Percentiles rank a stretch among this genome's conserved stretches.
Evolutionary conservation across 2,888 invertebrate species (phyloP).

Genomic region (Pedicia rivosa): DNA sequence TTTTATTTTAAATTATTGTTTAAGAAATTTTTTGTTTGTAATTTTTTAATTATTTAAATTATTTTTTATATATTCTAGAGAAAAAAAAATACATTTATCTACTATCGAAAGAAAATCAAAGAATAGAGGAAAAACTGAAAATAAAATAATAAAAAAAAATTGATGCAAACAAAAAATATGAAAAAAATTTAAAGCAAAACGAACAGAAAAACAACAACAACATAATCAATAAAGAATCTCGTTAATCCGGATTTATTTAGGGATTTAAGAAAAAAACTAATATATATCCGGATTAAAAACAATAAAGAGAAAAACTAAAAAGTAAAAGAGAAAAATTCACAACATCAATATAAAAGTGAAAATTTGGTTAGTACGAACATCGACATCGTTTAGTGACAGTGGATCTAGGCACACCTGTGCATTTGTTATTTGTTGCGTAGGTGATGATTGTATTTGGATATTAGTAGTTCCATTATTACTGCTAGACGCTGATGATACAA

Average conservation of each 20-base stretch:
- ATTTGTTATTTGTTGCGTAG: slow-evolving; percentile 28
- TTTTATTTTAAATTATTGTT: too few species aligned
- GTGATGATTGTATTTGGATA: slow-evolving; percentile 32
- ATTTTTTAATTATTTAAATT: too few species aligned
- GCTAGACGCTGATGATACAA: slow-evolving; percentile 14
- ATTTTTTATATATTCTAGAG: too few species aligned
- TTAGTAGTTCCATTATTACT: slow-evolving; percentile 23
- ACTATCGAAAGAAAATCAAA: too few species aligned
- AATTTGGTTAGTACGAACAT: slow-evolving; percentile 40
- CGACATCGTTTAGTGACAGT: slow-evolving; percentile 55
- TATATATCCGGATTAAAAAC: too few species aligned
- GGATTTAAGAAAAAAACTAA: not conserved
- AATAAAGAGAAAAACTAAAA: slow-evolving; percentile 8
- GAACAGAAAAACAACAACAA: slow-evolving; percentile 4
- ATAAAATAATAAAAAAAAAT: slow-evolving; percentile 7
- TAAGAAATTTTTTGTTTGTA: too few species aligned
- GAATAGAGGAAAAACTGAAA: not conserved
- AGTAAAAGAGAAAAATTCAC: slow-evolving; percentile 8
- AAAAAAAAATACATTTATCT: too few species aligned
- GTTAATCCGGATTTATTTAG: not conserved
- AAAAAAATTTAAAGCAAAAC: slow-evolving; percentile 2
- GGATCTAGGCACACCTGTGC: slow-evolving; percentile 68
- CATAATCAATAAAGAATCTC: slow-evolving; percentile 6
- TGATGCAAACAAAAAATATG: slow-evolving; percentile 5
- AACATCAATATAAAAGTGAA: slow-evolving; percentile 9